These are phyloP conservation scores for Catharus minimus DNA, from an alignment of 2,113 vertebrate genomes.

Conservation along the genomic window DNA sequence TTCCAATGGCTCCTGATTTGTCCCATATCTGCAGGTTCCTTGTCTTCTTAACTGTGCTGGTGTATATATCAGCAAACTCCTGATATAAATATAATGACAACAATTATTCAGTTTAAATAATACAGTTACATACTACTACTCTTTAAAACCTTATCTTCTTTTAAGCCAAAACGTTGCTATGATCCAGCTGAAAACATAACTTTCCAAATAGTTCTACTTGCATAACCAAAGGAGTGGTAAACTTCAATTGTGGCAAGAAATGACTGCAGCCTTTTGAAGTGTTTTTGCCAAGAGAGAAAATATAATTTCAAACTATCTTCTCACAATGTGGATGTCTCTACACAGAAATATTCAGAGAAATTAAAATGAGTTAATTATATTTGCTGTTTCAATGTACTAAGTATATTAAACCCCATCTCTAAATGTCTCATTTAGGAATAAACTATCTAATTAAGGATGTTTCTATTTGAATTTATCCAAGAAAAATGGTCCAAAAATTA, in stretches of 20 bases:
- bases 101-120: background rate
- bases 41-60: background rate
- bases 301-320: background rate
- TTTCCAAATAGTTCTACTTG: background rate
- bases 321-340: background rate
- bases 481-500: background rate
- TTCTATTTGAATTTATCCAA: background rate
- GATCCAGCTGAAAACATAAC: background rate
- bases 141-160: background rate
- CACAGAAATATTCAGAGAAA: background rate
- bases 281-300: background rate
- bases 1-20: background rate
- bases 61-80: background rate
- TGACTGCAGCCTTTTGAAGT: background rate
- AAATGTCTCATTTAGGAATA: background rate
- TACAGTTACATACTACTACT: background rate
- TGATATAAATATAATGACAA: background rate
- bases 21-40: background rate
- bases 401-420: background rate
- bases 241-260: background rate
- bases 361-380: background rate
- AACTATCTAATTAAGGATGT: background rate
- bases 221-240: background rate
- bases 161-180: background rate
- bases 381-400: background rate